Evolutionary conservation across 2,113 vertebrate genomes (phyloP).

Genomic region (Okapia johnstoni): DNA sequence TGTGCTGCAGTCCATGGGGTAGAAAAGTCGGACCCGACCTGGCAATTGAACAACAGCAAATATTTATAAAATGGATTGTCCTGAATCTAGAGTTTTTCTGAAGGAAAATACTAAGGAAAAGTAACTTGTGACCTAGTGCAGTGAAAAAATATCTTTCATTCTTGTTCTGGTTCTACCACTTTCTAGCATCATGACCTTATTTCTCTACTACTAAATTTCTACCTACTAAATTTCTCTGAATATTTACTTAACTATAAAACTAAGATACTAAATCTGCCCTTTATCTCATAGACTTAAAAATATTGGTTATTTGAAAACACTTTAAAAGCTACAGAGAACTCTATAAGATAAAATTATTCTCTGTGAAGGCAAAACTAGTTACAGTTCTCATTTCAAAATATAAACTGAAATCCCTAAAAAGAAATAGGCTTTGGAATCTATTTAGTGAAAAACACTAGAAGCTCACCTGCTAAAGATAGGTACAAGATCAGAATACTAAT

Average conservation of each 20-base stretch:
- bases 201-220: neutral
- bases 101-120: conserved; percentile 2
- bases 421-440: neutral
- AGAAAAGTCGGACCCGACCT: fast-evolving
- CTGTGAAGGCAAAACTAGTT: neutral
- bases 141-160: neutral
- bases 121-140: neutral
- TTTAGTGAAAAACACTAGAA: neutral
- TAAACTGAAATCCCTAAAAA: neutral
- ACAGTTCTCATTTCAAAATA: conserved; percentile 16
- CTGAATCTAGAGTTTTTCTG: neutral
- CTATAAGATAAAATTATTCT: neutral
- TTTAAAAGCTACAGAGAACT: neutral
- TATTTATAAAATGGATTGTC: neutral
- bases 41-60: neutral
- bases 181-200: neutral
- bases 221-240: neutral
- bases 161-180: neutral
- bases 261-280: neutral
- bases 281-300: neutral
- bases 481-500: neutral
- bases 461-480: neutral
- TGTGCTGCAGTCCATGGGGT: neutral
- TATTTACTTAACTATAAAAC: neutral
- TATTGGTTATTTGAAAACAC: neutral